A percentile compares a stretch with the other conserved stretches of the same genome.
Evolutionary conservation across 1,140 invertebrate species (phyloP).

Genomic region (Seison nebaliae): DNA sequence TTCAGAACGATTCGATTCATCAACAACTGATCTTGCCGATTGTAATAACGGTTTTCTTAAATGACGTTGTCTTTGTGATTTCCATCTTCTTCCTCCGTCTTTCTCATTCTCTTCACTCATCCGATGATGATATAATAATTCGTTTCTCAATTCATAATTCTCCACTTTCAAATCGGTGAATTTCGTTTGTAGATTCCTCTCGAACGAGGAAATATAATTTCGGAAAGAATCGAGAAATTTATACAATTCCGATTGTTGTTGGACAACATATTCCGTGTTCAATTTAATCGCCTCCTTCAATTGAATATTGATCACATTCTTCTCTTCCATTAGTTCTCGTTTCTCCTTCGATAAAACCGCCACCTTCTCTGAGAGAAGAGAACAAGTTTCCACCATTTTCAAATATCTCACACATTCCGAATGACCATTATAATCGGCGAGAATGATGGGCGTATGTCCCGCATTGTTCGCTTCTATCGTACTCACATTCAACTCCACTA

Average conservation of each 20-base stretch:
- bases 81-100: no score
- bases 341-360: background rate
- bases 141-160: constrained; percentile 1
- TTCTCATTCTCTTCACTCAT: no score
- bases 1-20: no score
- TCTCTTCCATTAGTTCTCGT: constrained; percentile 3
- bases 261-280: constrained; percentile 7
- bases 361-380: constrained; percentile 1
- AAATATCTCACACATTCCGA: constrained; percentile 8
- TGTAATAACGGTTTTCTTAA: no score
- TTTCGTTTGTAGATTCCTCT: background rate
- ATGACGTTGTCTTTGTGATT: no score
- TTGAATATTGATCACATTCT: constrained; percentile 5
- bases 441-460: constrained; percentile 1
- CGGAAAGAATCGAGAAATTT: constrained; percentile 5
- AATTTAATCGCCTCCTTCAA: constrained; percentile 6
- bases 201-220: constrained; percentile 4
- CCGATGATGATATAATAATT: no score
- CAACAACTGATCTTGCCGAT: no score
- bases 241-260: constrained; percentile 5
- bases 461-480: constrained; percentile 2
- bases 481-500: constrained; percentile 8
- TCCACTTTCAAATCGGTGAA: background rate
- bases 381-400: constrained; percentile 9
- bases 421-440: constrained; percentile 5